Percentiles rank a stretch among this genome's conserved stretches.
Conservation (phyloP, 1,140 invertebrate genomes). For the Cherax destructor region DNA sequence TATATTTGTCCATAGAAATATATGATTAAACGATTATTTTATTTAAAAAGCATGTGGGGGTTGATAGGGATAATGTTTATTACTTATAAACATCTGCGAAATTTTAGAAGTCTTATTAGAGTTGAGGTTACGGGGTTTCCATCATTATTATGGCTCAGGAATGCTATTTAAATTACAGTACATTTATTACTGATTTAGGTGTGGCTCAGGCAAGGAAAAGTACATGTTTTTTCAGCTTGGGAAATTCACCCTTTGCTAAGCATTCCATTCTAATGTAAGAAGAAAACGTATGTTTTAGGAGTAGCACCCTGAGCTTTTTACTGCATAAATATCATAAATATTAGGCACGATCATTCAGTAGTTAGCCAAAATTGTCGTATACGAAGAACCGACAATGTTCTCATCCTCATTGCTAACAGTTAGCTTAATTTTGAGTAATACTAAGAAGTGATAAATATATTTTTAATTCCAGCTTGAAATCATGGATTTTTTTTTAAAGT, state of each 20-base stretch:
- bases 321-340: not conserved
- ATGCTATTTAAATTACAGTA: not conserved
- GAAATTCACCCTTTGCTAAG: slow-evolving; percentile 24
- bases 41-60: not conserved
- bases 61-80: not conserved
- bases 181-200: not conserved
- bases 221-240: slow-evolving; percentile 3
- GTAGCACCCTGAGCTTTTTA: slow-evolving; percentile 5
- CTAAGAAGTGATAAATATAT: not conserved
- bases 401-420: no score
- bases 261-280: slow-evolving; percentile 34
- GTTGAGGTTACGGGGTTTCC: not conserved
- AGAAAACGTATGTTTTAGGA: not conserved
- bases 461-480: not conserved
- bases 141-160: not conserved
- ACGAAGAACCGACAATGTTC: no score
- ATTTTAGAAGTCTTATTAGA: not conserved
- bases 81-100: not conserved
- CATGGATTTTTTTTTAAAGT: not conserved
- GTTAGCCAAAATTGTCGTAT: not conserved
- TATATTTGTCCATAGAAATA: no score
- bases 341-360: not conserved
- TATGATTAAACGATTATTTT: not conserved
- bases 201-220: not conserved
- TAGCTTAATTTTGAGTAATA: not conserved